A percentile compares a stretch with the other conserved stretches of the same genome.
phyloP scores from a whole-genome alignment of 2,113 vertebrate species.

The Antennarius striatus region DNA sequence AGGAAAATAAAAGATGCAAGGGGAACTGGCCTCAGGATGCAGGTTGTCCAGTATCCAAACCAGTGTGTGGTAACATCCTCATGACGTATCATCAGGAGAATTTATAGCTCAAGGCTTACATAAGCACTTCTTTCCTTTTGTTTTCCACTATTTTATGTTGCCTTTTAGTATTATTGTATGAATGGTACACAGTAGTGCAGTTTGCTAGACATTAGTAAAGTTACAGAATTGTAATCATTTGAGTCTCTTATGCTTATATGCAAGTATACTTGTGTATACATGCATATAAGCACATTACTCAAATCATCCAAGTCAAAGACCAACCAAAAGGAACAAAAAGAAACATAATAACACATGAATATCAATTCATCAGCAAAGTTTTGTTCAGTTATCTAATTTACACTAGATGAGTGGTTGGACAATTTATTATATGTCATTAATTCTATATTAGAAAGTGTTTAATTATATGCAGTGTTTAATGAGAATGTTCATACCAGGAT shows the following conservation, averaged over 20 bases:
- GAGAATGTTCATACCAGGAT: no score
- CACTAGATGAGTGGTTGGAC: not conserved
- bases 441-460: no score
- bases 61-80: conserved; percentile 17
- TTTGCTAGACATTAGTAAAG: no score
- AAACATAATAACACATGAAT: not conserved
- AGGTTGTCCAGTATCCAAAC: conserved; percentile 12
- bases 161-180: not conserved
- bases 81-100: conserved; percentile 20
- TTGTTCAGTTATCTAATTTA: not conserved
- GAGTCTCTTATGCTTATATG: not conserved
- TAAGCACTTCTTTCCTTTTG: not conserved
- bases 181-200: not conserved
- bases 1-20: conserved; percentile 22
- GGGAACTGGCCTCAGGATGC: conserved; percentile 15
- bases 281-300: no score
- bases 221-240: no score
- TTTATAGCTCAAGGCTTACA: conserved; percentile 7
- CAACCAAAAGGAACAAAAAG: not conserved
- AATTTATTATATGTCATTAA: no score
- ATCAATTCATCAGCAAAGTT: not conserved
- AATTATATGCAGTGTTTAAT: no score
- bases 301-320: no score
- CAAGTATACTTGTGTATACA: not conserved
- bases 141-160: conserved; percentile 1